Evolutionary conservation across 2,113 vertebrate genomes (phyloP).

Genomic region (pig (Sus scrofa)): DNA sequence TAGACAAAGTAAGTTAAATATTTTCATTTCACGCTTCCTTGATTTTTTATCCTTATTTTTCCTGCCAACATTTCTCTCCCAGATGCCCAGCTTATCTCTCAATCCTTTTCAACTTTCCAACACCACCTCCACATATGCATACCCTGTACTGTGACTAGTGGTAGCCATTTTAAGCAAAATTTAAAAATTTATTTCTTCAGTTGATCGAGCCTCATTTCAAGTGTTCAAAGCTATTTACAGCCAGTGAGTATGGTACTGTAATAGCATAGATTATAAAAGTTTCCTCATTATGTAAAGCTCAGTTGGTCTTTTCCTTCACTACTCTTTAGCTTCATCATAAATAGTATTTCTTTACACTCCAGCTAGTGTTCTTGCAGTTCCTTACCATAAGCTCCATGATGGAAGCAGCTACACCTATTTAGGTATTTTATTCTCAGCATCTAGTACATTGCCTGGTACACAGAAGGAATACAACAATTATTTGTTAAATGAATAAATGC

Average conservation of each 20-base stretch:
- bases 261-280: not conserved
- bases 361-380: not conserved
- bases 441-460: not conserved
- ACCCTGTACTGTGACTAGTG: not conserved
- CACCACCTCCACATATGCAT: rapidly evolving
- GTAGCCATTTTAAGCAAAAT: not conserved
- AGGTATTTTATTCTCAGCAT: not conserved
- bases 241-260: not conserved
- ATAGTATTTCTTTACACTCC: not conserved
- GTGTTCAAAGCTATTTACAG: no score
- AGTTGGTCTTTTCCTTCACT: not conserved
- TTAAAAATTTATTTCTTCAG: not conserved
- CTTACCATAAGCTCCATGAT: not conserved
- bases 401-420: not conserved
- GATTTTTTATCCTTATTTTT: not conserved
- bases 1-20: not conserved
- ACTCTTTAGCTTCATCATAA: not conserved
- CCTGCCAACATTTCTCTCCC: not conserved
- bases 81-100: not conserved
- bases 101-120: not conserved
- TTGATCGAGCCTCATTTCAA: not conserved
- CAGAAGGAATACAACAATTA: not conserved
- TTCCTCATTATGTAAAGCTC: not conserved
- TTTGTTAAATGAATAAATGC: not conserved
- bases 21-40: not conserved